These are phyloP conservation scores for Drosophila murphyi DNA, from an alignment of 1,140 invertebrate species.

Conservation along the genomic window DNA sequence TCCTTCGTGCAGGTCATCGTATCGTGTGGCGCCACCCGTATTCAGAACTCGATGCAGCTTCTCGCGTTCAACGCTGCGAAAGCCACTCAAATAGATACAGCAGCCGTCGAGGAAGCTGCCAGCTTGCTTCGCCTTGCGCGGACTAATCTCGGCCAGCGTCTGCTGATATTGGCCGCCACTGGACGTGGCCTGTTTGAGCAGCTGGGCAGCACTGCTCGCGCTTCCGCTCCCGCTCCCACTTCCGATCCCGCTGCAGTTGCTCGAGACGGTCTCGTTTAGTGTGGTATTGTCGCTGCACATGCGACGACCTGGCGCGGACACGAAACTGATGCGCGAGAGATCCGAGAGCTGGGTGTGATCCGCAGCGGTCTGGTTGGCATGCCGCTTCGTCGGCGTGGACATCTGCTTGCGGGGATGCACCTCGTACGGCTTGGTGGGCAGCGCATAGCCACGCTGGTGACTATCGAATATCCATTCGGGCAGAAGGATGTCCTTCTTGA, in stretches of 20 bases:
- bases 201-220: slow-evolving; percentile 33
- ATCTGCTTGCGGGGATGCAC: slow-evolving; percentile 66
- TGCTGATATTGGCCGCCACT: slow-evolving; percentile 50
- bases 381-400: slow-evolving; percentile 71
- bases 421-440: slow-evolving; percentile 88
- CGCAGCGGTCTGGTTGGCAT: slow-evolving; percentile 21
- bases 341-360: slow-evolving; percentile 74
- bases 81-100: slow-evolving; percentile 89
- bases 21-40: slow-evolving; percentile 91
- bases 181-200: slow-evolving; percentile 60
- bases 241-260: slow-evolving; percentile 8
- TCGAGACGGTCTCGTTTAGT: slow-evolving; percentile 64
- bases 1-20: slow-evolving; percentile 90
- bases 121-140: slow-evolving; percentile 88
- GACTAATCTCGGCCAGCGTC: slow-evolving; percentile 86
- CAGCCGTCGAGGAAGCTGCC: slow-evolving; percentile 94
- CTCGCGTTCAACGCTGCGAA: slow-evolving; percentile 87
- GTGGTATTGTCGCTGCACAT: slow-evolving; percentile 64
- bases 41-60: slow-evolving; percentile 92
- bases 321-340: slow-evolving; percentile 71
- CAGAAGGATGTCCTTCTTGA: slow-evolving; percentile 89
- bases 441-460: slow-evolving; percentile 89
- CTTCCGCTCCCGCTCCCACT: background rate
- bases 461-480: slow-evolving; percentile 93
- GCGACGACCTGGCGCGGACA: slow-evolving; percentile 37